Percentiles rank a stretch among this genome's conserved stretches.
Evolutionary conservation across 2,797 vertebrate species (phyloP).

Genomic region (Poeciliopsis gracilis): DNA sequence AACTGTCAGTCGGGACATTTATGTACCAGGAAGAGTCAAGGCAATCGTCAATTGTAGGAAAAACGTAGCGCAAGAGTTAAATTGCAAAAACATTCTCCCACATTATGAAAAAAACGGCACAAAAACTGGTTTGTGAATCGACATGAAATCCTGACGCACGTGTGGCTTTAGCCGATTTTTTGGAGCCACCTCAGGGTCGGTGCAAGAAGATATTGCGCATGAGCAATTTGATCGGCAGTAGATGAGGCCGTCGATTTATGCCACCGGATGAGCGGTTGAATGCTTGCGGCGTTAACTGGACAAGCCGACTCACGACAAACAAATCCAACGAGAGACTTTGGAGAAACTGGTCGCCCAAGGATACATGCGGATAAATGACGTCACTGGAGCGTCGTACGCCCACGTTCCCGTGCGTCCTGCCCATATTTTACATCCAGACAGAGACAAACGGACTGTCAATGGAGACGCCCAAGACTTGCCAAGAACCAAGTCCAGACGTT

Average conservation of each 20-base stretch:
- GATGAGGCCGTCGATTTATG: too few relatives aligned
- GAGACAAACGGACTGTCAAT: too few relatives aligned
- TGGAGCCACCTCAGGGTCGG: neutral
- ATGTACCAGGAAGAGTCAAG: neutral
- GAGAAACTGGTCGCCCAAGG: too few relatives aligned
- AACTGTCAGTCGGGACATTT: neutral
- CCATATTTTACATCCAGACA: too few relatives aligned
- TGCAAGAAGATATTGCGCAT: too few relatives aligned
- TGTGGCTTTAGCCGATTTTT: neutral
- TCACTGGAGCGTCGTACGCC: too few relatives aligned
- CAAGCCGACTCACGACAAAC: neutral
- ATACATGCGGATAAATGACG: too few relatives aligned
- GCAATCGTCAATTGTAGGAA: neutral
- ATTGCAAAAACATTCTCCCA: neutral
- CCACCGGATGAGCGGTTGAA: neutral
- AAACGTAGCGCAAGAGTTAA: neutral
- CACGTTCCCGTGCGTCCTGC: too few relatives aligned
- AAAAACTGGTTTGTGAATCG: neutral
- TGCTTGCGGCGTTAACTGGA: neutral
- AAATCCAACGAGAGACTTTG: too few relatives aligned
- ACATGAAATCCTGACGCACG: neutral
- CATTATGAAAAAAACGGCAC: neutral
- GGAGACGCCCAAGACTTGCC: too few relatives aligned
- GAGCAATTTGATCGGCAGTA: too few relatives aligned
- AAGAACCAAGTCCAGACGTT: too few relatives aligned